These are phyloP conservation scores for Pholis gunnellus DNA, from an alignment of 2,113 vertebrate genomes.

Conservation along the genomic window DNA sequence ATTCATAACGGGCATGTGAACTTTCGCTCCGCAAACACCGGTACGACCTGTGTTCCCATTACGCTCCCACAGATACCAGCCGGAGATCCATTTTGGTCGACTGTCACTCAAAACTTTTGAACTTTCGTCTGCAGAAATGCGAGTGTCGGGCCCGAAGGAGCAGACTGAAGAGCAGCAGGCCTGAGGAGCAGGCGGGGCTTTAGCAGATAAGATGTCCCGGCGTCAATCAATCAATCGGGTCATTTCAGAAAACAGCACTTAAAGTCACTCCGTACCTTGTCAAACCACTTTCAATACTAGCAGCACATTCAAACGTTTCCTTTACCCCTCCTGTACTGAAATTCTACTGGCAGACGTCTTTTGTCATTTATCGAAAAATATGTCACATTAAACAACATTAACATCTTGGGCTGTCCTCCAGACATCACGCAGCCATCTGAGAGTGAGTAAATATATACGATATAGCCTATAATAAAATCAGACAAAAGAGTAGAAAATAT, in stretches of 20 bases:
- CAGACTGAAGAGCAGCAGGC: background rate
- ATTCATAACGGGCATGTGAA: conserved; percentile 75
- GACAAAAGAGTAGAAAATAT: conserved; percentile 80
- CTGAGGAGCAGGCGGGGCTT: conserved; percentile 12
- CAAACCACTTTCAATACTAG: conserved; percentile 56
- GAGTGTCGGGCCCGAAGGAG: conserved; percentile 18
- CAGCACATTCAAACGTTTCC: conserved; percentile 56
- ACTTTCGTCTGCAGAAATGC: background rate
- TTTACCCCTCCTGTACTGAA: conserved; percentile 1
- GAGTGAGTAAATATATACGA: conserved; percentile 23
- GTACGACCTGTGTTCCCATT: conserved; percentile 28
- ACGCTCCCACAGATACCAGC: conserved; percentile 15
- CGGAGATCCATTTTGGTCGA: conserved; percentile 4
- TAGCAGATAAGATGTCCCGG: conserved; percentile 29
- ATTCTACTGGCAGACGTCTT: conserved; percentile 11
- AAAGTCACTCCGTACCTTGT: conserved; percentile 57
- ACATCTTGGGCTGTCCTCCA: conserved; percentile 8
- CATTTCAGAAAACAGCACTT: conserved; percentile 34
- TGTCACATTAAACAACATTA: conserved; percentile 16
- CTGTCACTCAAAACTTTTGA: conserved; percentile 30
- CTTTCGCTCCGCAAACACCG: conserved; percentile 59
- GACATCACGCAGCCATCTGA: conserved; percentile 20
- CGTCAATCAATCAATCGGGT: background rate
- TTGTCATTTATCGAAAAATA: conserved; percentile 1
- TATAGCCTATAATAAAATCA: conserved; percentile 44